phyloP scores from a whole-genome alignment of 2,113 vertebrate species.

The Sialia sialis region DNA sequence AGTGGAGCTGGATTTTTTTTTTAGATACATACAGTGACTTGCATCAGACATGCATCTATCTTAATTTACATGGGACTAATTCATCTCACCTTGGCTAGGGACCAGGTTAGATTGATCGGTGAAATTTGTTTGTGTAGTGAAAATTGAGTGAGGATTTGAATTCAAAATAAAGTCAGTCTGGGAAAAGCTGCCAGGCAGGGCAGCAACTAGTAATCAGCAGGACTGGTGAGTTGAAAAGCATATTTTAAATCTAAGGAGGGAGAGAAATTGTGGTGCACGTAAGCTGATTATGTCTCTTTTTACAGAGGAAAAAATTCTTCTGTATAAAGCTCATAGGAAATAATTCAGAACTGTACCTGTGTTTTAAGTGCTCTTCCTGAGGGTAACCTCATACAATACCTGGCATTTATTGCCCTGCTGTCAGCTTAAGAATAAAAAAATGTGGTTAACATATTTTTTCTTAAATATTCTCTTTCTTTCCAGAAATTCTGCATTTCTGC shows the following conservation, averaged over 20 bases:
- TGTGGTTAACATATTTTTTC: background rate
- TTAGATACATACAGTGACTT: background rate
- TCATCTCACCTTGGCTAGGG: background rate
- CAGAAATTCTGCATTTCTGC: background rate
- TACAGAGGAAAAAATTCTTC: background rate
- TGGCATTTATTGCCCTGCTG: background rate
- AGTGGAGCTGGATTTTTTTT: background rate
- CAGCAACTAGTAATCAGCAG: background rate
- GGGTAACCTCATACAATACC: background rate
- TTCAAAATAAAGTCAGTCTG: background rate
- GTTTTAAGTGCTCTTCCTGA: background rate
- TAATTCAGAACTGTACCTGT: background rate
- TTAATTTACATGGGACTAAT: background rate
- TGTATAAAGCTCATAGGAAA: background rate
- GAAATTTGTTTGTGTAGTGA: background rate
- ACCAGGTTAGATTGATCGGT: background rate
- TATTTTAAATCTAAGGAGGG: background rate
- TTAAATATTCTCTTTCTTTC: background rate
- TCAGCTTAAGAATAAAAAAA: background rate
- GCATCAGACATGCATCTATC: background rate
- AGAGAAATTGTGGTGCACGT: background rate
- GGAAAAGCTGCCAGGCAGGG: background rate
- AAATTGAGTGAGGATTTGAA: background rate
- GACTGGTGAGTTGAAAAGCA: background rate
- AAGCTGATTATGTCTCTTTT: background rate